phyloP scores from a whole-genome alignment of 2,113 vertebrate species.

The Lophius piscatorius region DNA sequence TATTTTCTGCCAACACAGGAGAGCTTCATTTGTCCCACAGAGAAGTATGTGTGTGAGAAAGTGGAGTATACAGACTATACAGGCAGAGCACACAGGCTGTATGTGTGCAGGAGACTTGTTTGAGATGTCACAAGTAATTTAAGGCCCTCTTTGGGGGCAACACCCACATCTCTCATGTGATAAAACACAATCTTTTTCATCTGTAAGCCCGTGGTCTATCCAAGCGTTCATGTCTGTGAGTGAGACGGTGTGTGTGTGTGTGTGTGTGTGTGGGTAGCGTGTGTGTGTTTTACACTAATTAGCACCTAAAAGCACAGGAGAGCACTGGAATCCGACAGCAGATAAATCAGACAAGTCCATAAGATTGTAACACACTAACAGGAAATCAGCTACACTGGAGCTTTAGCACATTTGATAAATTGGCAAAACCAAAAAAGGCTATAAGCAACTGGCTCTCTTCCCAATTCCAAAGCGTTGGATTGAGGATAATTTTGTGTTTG shows the following conservation, averaged over 20 bases:
- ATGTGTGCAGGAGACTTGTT: constrained; percentile 44
- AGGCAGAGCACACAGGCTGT: constrained; percentile 13
- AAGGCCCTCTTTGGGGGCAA: constrained; percentile 55
- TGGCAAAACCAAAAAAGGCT: constrained; percentile 36
- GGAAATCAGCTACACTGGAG: constrained; percentile 55
- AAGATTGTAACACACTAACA: constrained; percentile 60
- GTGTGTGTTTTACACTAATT: constrained; percentile 70
- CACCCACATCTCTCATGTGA: constrained; percentile 62
- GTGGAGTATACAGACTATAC: constrained; percentile 5
- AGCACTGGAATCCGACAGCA: constrained; percentile 66
- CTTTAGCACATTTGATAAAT: constrained; percentile 65
- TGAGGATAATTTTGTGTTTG: constrained; percentile 55
- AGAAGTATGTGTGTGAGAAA: neutral
- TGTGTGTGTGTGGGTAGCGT: constrained; percentile 3
- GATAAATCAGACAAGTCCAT: constrained; percentile 68
- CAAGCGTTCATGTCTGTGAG: constrained; percentile 3
- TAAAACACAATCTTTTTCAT: constrained; percentile 61
- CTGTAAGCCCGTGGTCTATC: constrained; percentile 36
- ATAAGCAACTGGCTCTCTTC: constrained; percentile 41
- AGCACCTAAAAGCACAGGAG: constrained; percentile 74
- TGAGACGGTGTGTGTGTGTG: constrained; percentile 6
- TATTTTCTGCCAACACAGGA: constrained; percentile 5
- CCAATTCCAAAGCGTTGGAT: constrained; percentile 32
- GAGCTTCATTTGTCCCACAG: constrained; percentile 21
- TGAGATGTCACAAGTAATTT: constrained; percentile 63